phyloP scores from a whole-genome alignment of 2,797 vertebrate species.

The Denticeps clupeoides region DNA sequence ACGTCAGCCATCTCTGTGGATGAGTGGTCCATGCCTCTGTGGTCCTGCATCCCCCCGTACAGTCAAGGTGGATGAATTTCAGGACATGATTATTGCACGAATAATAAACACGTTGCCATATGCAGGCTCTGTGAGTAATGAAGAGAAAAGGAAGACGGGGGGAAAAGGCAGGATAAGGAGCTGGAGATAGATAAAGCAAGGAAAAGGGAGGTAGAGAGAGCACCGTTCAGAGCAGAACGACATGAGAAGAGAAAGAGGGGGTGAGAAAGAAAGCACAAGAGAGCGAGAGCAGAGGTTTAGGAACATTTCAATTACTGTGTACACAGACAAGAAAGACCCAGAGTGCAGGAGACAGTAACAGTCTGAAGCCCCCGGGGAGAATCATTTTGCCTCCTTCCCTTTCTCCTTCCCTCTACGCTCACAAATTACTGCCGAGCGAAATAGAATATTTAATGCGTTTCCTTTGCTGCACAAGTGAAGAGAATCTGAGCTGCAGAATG shows the following conservation, averaged over 20 bases:
- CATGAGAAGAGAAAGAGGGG: constrained; percentile 9
- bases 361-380: constrained; percentile 50
- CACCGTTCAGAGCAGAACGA: neutral
- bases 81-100: constrained; percentile 30
- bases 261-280: constrained; percentile 11
- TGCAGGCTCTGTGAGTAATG: constrained; percentile 35
- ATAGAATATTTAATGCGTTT: constrained; percentile 43
- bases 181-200: constrained; percentile 12
- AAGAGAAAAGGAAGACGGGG: neutral
- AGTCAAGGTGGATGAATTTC: constrained; percentile 29
- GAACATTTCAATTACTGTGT: constrained; percentile 62
- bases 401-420: constrained; percentile 23
- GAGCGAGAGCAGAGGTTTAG: constrained; percentile 28
- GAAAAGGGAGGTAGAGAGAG: neutral
- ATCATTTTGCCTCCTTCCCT: constrained; percentile 47
- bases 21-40: neutral
- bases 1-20: constrained; percentile 28
- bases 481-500: constrained; percentile 25
- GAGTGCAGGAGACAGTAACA: constrained; percentile 55
- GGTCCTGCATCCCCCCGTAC: constrained; percentile 20
- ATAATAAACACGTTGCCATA: constrained; percentile 46
- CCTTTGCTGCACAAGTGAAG: constrained; percentile 41
- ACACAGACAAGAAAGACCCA: constrained; percentile 57
- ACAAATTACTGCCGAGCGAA: constrained; percentile 38
- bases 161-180: constrained; percentile 22